Conservation (phyloP, 2,888 invertebrate species). For the Heteropelma amictum region DNA sequence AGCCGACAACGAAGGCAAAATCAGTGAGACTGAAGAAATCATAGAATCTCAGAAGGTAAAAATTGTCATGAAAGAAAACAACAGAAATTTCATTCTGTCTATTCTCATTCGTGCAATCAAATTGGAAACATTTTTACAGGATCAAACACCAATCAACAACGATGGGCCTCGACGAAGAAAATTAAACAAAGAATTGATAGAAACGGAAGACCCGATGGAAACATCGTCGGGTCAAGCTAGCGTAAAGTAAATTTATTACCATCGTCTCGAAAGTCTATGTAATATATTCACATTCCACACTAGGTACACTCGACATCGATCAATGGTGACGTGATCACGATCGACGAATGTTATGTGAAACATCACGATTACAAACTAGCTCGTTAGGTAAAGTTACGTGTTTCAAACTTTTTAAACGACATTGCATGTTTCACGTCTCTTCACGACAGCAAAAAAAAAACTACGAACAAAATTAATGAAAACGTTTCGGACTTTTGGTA, state of each 20-base stretch:
- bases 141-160: slow-evolving; percentile 63
- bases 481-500: no score
- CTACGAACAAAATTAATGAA: neutral
- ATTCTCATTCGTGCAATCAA: neutral
- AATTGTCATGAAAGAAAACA: neutral
- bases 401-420: slow-evolving; percentile 46
- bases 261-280: slow-evolving; percentile 63
- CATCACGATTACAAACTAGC: slow-evolving; percentile 62
- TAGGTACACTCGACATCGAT: slow-evolving; percentile 62
- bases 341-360: slow-evolving; percentile 60
- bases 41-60: slow-evolving; percentile 70
- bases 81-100: neutral
- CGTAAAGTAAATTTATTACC: slow-evolving; percentile 55
- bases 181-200: slow-evolving; percentile 73
- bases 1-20: slow-evolving; percentile 72
- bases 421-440: slow-evolving; percentile 12
- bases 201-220: neutral
- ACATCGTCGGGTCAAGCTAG: neutral
- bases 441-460: neutral
- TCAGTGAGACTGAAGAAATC: slow-evolving; percentile 66
- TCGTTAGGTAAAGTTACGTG: slow-evolving; percentile 55
- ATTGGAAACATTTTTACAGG: slow-evolving; percentile 57
- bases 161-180: slow-evolving; percentile 76
- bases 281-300: slow-evolving; percentile 70
- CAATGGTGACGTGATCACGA: slow-evolving; percentile 49